These are phyloP conservation scores for Anguilla megastoma DNA, from an alignment of 2,797 vertebrate genomes.

Conservation along the genomic window DNA sequence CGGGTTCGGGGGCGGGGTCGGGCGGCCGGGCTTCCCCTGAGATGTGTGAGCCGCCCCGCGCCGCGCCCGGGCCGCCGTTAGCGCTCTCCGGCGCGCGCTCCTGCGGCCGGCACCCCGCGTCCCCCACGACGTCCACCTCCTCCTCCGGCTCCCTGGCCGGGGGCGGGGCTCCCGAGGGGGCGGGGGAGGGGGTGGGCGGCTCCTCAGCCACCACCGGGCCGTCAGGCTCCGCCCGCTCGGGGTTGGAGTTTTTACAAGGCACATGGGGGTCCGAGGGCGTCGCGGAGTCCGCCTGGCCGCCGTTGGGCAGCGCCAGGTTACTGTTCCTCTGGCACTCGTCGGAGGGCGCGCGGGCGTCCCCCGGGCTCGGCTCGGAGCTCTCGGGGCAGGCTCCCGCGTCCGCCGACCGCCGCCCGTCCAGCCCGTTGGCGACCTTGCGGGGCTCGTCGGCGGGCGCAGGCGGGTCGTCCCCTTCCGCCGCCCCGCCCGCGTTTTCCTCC, in stretches of 20 bases:
- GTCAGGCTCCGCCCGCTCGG: conserved; percentile 79
- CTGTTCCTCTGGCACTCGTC: conserved; percentile 72
- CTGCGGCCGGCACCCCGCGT: conserved; percentile 77
- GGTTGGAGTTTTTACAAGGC: conserved; percentile 91
- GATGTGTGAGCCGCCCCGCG: conserved; percentile 70
- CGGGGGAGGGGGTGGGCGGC: conserved; percentile 49
- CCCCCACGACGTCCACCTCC: conserved; percentile 90
- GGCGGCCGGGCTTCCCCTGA: conserved; percentile 81
- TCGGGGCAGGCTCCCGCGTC: conserved; percentile 70
- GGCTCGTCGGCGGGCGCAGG: conserved; percentile 67
- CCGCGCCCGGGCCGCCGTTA: conserved; percentile 57
- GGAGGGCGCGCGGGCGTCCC: conserved; percentile 62
- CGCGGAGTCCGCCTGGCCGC: conserved; percentile 75
- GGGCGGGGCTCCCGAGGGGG: conserved; percentile 73
- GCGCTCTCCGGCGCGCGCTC: conserved; percentile 76
- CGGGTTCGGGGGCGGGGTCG: conserved; percentile 41
- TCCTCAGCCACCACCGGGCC: conserved; percentile 44
- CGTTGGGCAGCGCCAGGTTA: conserved; percentile 76
- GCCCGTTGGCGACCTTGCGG: conserved; percentile 87
- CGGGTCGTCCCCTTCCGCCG: conserved; percentile 68
- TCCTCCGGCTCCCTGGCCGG: conserved; percentile 85
- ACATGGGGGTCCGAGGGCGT: conserved; percentile 84
- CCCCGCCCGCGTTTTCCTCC: conserved; percentile 77
- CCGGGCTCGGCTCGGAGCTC: conserved; percentile 64
- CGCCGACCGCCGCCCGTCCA: conserved; percentile 78